phyloP scores from a whole-genome alignment of 2,888 invertebrate genomes.

The Troilus luridus region DNA sequence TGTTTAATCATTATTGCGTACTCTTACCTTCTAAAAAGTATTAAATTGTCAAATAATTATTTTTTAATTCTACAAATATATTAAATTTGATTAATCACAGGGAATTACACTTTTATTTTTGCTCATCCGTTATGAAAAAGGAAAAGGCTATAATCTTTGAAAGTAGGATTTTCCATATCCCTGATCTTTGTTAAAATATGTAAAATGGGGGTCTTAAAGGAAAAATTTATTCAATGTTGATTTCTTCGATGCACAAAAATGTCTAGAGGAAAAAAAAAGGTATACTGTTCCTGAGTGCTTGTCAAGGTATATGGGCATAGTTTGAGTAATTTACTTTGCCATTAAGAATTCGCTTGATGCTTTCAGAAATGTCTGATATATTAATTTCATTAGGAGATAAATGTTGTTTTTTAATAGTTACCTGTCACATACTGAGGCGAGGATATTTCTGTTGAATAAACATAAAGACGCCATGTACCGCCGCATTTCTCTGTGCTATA shows the following conservation, averaged over 20 bases:
- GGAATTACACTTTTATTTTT: background rate
- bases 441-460: background rate
- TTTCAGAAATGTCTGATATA: background rate
- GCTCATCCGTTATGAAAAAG: no score
- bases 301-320: background rate
- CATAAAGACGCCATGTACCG: background rate
- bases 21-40: background rate
- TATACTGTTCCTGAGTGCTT: background rate
- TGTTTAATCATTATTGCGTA: background rate
- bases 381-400: background rate
- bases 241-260: background rate
- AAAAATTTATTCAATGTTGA: background rate
- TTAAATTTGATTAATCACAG: background rate
- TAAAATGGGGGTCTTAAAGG: background rate
- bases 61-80: background rate
- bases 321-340: background rate
- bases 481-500: background rate
- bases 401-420: background rate
- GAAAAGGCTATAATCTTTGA: no score
- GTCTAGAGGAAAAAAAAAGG: background rate
- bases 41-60: background rate
- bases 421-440: background rate
- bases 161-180: background rate
- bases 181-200: background rate
- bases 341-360: background rate